A percentile compares a stretch with the other conserved stretches of the same genome.
Conservation (phyloP, 2,888 invertebrate species). For the Lasius fuliginosus region DNA sequence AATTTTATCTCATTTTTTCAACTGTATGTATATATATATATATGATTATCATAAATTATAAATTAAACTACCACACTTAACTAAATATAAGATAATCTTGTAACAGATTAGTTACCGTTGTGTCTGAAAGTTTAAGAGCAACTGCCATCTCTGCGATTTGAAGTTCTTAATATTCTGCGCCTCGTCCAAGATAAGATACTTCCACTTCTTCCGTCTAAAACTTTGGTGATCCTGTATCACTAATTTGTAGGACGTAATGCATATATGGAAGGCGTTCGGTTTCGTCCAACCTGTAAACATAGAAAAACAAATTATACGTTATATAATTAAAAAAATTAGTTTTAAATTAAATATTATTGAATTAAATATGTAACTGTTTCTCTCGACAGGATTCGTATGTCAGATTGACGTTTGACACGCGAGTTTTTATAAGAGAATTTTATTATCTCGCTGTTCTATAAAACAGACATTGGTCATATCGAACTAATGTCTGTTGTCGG, state of each 20-base stretch:
- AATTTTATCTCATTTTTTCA: background rate
- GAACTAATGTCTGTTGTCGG: conserved; percentile 79
- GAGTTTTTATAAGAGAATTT: conserved; percentile 84
- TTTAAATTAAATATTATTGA: conserved; percentile 12
- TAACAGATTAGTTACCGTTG: conserved; percentile 89
- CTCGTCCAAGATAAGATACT: conserved; percentile 98
- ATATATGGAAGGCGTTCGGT: conserved; percentile 99
- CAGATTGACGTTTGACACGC: conserved; percentile 78
- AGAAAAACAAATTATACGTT: background rate
- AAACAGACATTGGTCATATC: conserved; percentile 71
- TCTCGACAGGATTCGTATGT: conserved; percentile 84
- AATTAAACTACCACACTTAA: background rate
- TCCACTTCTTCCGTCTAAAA: conserved; percentile 99
- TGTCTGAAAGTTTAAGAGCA: conserved; percentile 97
- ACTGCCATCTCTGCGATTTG: conserved; percentile 99
- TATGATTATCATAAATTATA: background rate
- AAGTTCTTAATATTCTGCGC: conserved; percentile 99
- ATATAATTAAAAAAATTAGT: background rate
- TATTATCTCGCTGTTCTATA: conserved; percentile 81
- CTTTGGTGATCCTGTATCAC: conserved; percentile 99
- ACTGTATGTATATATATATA: background rate
- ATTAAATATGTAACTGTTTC: conserved; percentile 76
- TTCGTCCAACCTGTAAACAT: conserved; percentile 94
- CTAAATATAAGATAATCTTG: background rate
- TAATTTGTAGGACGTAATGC: conserved; percentile 99